Conservation (phyloP, 2,113 vertebrate species). For the Anoura caudifer region DNA sequence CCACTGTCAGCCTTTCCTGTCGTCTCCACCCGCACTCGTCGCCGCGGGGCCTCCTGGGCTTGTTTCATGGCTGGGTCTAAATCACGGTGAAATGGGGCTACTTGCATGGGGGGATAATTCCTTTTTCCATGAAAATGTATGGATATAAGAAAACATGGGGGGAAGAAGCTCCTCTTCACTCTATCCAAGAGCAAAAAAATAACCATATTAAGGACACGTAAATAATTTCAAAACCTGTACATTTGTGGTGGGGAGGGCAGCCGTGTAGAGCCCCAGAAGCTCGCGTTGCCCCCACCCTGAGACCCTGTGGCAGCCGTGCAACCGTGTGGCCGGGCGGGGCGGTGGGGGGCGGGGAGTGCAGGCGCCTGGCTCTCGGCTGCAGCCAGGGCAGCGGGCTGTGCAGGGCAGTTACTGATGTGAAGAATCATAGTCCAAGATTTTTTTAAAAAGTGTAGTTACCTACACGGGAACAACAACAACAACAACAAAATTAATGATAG, state of each 20-base stretch:
- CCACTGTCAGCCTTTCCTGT: not conserved
- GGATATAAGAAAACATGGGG: not conserved
- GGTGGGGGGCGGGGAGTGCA: too few relatives aligned
- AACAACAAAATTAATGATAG: not conserved
- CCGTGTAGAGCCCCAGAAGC: not conserved
- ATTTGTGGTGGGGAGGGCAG: not conserved
- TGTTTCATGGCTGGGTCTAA: not conserved
- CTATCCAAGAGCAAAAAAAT: not conserved
- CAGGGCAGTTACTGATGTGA: not conserved
- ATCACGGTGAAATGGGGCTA: not conserved
- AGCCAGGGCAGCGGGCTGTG: not conserved
- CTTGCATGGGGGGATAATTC: not conserved
- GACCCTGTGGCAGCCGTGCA: too few relatives aligned
- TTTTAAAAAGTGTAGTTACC: not conserved
- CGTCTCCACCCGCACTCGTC: not conserved
- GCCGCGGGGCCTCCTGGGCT: not conserved
- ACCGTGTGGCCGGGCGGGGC: too few relatives aligned
- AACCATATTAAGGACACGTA: not conserved
- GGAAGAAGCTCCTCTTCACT: not conserved
- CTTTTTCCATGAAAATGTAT: not conserved
- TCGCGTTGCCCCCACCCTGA: not conserved
- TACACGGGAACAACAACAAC: not conserved
- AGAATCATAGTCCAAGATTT: not conserved
- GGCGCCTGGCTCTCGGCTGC: not conserved
- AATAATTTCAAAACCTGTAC: not conserved